Percentiles rank a stretch among this genome's conserved stretches.
Conservation (phyloP, 2,797 vertebrate species). For the Gambusia yucatana region DNA sequence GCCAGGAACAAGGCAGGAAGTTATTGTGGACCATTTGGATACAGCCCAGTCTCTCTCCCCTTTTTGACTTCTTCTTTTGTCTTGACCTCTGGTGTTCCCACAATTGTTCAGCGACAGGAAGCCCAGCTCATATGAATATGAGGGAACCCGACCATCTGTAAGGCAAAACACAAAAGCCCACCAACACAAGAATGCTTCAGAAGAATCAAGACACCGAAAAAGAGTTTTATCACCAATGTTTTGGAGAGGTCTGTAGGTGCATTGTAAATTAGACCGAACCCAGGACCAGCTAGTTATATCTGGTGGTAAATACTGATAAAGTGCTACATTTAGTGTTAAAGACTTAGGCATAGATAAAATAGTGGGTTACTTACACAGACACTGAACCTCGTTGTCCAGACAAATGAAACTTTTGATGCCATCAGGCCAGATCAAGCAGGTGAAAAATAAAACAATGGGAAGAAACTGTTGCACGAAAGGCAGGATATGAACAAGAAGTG, state of each 20-base stretch:
- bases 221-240: background rate
- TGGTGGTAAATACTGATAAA: background rate
- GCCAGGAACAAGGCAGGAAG: constrained; percentile 74
- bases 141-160: constrained; percentile 94
- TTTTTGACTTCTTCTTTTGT: constrained; percentile 75
- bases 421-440: constrained; percentile 14
- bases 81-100: constrained; percentile 88
- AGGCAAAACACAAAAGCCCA: constrained; percentile 67
- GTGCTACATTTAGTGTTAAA: background rate
- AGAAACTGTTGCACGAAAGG: constrained; percentile 15
- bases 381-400: background rate
- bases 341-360: background rate
- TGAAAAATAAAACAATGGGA: constrained; percentile 22
- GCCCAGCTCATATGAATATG: constrained; percentile 85
- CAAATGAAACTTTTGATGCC: constrained; percentile 4
- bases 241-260: background rate
- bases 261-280: background rate
- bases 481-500: constrained; percentile 42
- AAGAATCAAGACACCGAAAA: background rate
- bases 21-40: constrained; percentile 86
- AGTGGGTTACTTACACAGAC: background rate
- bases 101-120: constrained; percentile 89
- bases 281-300: background rate
- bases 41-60: constrained; percentile 76
- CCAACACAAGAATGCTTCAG: background rate